Base-by-base conservation (phyloP, 2,797 vertebrate species). In the Syndactyla subalaris region DNA sequence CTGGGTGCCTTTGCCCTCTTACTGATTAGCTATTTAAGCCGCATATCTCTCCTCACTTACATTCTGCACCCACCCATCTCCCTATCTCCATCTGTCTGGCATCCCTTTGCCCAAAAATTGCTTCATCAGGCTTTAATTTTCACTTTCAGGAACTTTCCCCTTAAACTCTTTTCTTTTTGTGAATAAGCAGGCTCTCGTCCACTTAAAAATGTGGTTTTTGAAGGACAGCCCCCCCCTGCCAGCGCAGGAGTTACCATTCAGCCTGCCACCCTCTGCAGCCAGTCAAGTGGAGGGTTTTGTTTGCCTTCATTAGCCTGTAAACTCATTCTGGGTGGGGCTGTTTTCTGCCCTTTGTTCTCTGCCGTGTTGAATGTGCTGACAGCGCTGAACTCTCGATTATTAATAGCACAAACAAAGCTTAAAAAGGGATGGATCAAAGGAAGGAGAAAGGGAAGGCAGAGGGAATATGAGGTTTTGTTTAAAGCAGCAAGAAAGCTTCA, bases 321-420 rank as follows among this genome's bases (percentile, higher is more conserved):
- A 95, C 92, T 90, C 93, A 73, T 96, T 94, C 93, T 82, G 88
- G 96, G 96, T 97, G 94, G 93, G 90, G 92, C 93, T 95, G 67
- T 85, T 95, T 94, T 92, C 93, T 97, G 94, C 95, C 94, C 95
- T 97, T 97, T 97, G 95, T 97, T 95, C 95, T 90, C 71, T 43
- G 12, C 77, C 73, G 59, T 74, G 85, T 79, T 95, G 77, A 96
- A 96, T 95, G 94, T 95, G 95, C 95, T 97, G 96, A 96, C 96
- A 92, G 88, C 2, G 30, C 85, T 89, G 93, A 97, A 95, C 93
- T 93, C 90, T 38, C 8, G 9, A 88, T 97, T 95, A 97, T 93
- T 97, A 97, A 97, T 96, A 95, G 95, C 74, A 79, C 83, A 93
- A 97, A 95, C 95, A 95, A 85, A 93, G 84, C 90, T 93, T 73